Conservation (phyloP, 2,888 invertebrate genomes). For the Pollenia griseotomentosa region DNA sequence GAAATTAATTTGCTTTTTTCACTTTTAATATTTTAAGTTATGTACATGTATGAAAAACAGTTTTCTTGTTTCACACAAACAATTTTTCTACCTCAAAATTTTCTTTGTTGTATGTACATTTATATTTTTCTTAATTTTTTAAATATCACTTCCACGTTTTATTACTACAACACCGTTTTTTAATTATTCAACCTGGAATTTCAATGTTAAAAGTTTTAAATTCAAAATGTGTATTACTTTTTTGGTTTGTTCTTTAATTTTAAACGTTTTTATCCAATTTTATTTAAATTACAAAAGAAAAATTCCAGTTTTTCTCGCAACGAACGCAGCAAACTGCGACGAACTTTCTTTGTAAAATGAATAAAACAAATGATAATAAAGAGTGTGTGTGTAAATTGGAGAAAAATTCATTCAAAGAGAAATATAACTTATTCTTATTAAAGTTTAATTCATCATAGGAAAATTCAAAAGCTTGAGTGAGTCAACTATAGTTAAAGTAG, state of each 20-base stretch:
- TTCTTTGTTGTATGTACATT: constrained; percentile 37
- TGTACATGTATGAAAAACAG: not conserved
- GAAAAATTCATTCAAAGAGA: constrained; percentile 14
- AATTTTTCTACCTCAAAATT: constrained; percentile 27
- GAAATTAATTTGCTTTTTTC: not conserved
- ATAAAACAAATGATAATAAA: constrained; percentile 66
- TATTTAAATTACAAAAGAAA: constrained; percentile 44
- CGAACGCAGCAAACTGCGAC: constrained; percentile 68
- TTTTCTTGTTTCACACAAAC: constrained; percentile 25
- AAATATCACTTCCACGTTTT: constrained; percentile 36
- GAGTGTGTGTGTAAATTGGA: constrained; percentile 11
- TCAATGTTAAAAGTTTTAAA: constrained; percentile 17
- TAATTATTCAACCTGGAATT: constrained; percentile 36
- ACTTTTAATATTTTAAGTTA: not conserved
- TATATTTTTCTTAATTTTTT: not conserved
- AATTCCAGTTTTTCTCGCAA: constrained; percentile 55
- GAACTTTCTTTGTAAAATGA: constrained; percentile 67
- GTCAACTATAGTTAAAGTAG: not conserved
- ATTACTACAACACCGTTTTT: not conserved
- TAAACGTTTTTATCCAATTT: constrained; percentile 24
- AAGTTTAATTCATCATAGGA: too few species aligned
- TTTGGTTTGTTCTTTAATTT: constrained; percentile 14
- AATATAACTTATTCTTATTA: not conserved
- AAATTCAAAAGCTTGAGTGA: constrained; percentile 11
- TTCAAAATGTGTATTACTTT: constrained; percentile 20